Evolutionary conservation across 2,888 invertebrate species (phyloP).

Genomic region (Listrodromus nycthemerus): DNA sequence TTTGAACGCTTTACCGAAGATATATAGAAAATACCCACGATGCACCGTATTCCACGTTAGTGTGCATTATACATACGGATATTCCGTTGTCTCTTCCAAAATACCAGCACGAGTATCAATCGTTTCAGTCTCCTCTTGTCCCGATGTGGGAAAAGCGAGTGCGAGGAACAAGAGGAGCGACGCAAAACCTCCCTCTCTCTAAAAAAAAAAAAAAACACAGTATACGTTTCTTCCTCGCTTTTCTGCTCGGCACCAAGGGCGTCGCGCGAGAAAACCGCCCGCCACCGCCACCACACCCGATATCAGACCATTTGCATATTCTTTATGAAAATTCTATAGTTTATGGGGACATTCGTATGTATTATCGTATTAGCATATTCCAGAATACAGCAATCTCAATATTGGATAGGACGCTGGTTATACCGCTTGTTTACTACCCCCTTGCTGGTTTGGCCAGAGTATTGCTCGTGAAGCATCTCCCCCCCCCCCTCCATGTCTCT

Average conservation of each 20-base stretch:
- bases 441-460: conserved; percentile 56
- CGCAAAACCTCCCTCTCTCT: conserved; percentile 28
- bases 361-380: conserved; percentile 85
- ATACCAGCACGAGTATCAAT: conserved; percentile 71
- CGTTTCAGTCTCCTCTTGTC: conserved; percentile 57
- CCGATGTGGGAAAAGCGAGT: conserved; percentile 34
- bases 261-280: conserved; percentile 50
- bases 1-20: neutral
- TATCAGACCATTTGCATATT: conserved; percentile 84
- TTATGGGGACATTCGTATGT: conserved; percentile 84
- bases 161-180: conserved; percentile 60
- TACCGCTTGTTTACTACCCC: conserved; percentile 83
- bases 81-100: neutral
- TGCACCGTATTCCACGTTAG: conserved; percentile 3
- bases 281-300: conserved; percentile 74
- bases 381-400: conserved; percentile 84
- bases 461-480: conserved; percentile 27
- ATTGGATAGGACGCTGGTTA: conserved; percentile 82
- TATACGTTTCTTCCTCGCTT: conserved; percentile 46
- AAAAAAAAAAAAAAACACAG: conserved; percentile 8
- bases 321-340: conserved; percentile 85
- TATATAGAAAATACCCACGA: neutral
- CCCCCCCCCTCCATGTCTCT: conserved; percentile 31
- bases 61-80: conserved; percentile 20
- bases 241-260: conserved; percentile 35